phyloP scores from a whole-genome alignment of 2,113 vertebrate genomes.

The Microcebus tavaratra region DNA sequence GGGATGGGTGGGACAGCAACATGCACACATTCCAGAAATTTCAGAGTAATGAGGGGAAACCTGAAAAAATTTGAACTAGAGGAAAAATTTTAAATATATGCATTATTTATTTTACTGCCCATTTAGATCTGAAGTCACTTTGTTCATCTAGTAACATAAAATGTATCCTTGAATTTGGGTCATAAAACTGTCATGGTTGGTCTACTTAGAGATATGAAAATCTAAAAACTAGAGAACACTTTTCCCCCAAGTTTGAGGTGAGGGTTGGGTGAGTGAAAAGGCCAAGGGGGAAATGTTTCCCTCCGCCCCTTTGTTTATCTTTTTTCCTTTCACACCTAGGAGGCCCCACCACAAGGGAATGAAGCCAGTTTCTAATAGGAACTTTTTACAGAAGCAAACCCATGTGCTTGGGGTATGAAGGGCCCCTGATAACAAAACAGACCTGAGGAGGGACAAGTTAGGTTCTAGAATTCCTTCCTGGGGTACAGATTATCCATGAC shows the following conservation, averaged over 20 bases:
- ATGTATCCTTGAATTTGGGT: conserved; percentile 17
- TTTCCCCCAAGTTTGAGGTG: not conserved
- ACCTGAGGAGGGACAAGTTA: not conserved
- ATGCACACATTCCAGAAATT: conserved; percentile 68
- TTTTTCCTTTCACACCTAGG: not conserved
- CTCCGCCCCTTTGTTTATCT: not conserved
- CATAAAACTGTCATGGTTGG: conserved; percentile 28
- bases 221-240: not conserved
- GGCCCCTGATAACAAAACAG: not conserved
- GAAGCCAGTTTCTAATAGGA: not conserved
- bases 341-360: not conserved
- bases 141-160: not conserved
- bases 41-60: conserved; percentile 55
- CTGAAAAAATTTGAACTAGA: conserved; percentile 58
- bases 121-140: not conserved
- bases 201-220: conserved; percentile 53
- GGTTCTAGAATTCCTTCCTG: not conserved
- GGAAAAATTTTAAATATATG: conserved; percentile 34
- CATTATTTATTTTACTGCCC: conserved; percentile 7
- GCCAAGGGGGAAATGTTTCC: not conserved
- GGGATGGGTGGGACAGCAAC: not conserved
- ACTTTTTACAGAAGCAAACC: not conserved
- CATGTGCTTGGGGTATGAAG: not conserved
- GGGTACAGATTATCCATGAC: no score
- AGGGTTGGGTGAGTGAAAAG: not conserved